Evolutionary conservation across 2,113 vertebrate species (phyloP).

Genomic region (Spea multiplicata): DNA sequence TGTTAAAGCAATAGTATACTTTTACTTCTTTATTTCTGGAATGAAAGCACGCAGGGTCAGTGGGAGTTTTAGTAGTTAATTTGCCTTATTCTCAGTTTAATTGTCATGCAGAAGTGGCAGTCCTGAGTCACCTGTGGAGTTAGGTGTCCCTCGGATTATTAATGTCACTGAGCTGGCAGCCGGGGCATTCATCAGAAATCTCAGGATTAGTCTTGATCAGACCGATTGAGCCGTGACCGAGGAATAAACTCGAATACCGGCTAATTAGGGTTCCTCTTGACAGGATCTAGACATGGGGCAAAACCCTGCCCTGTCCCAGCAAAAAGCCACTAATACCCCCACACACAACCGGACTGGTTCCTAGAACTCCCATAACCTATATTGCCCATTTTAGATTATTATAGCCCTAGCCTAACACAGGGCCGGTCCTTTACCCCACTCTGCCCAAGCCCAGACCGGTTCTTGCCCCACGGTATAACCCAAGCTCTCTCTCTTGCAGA

Average conservation of each 20-base stretch:
- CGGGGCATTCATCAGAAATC: constrained; percentile 19
- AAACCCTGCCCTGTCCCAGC: not conserved
- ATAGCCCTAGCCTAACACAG: too few relatives aligned
- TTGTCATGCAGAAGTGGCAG: not conserved
- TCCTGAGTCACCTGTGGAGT: constrained; percentile 29
- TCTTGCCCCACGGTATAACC: constrained; percentile 50
- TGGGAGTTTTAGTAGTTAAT: not conserved
- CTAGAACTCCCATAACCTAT: not conserved
- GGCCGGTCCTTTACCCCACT: not conserved
- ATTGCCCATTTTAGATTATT: too few relatives aligned
- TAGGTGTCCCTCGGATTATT: constrained; percentile 7
- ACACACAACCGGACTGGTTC: not conserved
- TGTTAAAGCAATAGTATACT: not conserved
- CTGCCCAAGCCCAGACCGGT: not conserved
- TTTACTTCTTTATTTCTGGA: not conserved
- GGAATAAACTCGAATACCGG: constrained; percentile 54
- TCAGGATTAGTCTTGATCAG: constrained; percentile 57
- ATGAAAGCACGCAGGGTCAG: not conserved
- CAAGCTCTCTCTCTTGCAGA: constrained; percentile 75
- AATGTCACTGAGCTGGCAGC: constrained; percentile 21
- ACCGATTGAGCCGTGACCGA: constrained; percentile 55
- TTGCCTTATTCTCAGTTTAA: not conserved
- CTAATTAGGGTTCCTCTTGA: constrained; percentile 51
- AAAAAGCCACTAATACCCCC: not conserved
- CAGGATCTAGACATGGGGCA: constrained; percentile 14